A percentile compares a stretch with the other conserved stretches of the same genome.
Evolutionary conservation across 2,797 vertebrate genomes (phyloP).

Genomic region (Girardinus metallicus): DNA sequence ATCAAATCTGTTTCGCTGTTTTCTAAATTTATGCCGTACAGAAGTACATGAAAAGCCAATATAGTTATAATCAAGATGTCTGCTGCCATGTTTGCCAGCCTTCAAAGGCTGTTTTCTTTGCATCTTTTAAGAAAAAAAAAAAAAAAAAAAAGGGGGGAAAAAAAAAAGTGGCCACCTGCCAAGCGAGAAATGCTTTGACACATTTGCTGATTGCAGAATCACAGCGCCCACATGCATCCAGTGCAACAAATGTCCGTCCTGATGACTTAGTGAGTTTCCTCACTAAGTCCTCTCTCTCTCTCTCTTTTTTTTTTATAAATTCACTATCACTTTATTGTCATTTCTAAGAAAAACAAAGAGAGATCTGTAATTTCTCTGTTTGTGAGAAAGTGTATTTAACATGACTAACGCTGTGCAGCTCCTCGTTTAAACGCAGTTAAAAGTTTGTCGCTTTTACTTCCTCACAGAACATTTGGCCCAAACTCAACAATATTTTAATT

Average conservation of each 20-base stretch:
- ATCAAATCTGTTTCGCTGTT: not conserved
- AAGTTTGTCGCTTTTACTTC: constrained; percentile 33
- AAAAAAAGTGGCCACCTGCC: constrained; percentile 35
- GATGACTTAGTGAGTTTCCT: too few species aligned
- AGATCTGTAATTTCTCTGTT: constrained; percentile 1
- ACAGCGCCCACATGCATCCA: constrained; percentile 7
- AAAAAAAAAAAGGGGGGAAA: too few species aligned
- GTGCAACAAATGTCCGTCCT: constrained; percentile 1
- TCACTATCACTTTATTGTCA: not conserved
- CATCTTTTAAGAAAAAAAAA: constrained; percentile 22
- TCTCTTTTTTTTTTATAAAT: not conserved
- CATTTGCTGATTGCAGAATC: constrained; percentile 12
- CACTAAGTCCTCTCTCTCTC: not conserved
- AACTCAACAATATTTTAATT: constrained; percentile 39
- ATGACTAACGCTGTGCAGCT: constrained; percentile 10
- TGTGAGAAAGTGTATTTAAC: not conserved
- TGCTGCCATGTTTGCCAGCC: not conserved
- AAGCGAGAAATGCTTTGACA: constrained; percentile 36
- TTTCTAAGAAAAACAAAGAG: not conserved
- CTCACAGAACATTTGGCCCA: constrained; percentile 37
- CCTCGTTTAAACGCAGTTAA: constrained; percentile 34
- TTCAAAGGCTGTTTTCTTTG: constrained; percentile 8
- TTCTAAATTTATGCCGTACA: not conserved
- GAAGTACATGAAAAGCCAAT: not conserved
- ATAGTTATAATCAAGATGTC: not conserved